These are phyloP conservation scores for Hipparchia semele DNA, from an alignment of 2,888 invertebrate genomes.

Conservation along the genomic window DNA sequence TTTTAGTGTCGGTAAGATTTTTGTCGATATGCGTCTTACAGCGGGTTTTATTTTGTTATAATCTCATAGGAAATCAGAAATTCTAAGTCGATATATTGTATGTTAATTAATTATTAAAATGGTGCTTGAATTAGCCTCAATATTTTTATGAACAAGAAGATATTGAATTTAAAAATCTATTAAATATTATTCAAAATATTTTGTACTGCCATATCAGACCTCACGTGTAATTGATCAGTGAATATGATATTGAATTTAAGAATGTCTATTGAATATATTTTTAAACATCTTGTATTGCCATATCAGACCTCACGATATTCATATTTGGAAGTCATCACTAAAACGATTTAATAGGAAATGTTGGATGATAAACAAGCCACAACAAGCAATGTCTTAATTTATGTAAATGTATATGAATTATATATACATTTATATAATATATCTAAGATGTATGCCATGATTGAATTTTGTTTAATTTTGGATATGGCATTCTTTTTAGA, in stretches of 20 bases:
- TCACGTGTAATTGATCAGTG: neutral
- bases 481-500: neutral
- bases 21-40: too few relatives aligned
- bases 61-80: too few relatives aligned
- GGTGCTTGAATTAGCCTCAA: neutral
- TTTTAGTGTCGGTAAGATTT: too few relatives aligned
- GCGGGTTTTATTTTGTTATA: too few relatives aligned
- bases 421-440: constrained; percentile 4
- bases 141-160: too few relatives aligned
- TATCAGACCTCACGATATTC: constrained; percentile 37
- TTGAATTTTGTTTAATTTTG: neutral
- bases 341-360: constrained; percentile 1
- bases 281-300: constrained; percentile 40
- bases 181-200: constrained; percentile 9
- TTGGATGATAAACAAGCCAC: neutral
- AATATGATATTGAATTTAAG: neutral
- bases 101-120: neutral
- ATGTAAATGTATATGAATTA: neutral
- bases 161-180: neutral
- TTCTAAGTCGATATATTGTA: too few relatives aligned
- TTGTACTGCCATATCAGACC: constrained; percentile 43
- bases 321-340: neutral
- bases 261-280: neutral
- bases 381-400: neutral
- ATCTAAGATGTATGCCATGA: neutral